Evolutionary conservation across 2,888 invertebrate species (phyloP).

Genomic region (Gnatocerus cornutus): DNA sequence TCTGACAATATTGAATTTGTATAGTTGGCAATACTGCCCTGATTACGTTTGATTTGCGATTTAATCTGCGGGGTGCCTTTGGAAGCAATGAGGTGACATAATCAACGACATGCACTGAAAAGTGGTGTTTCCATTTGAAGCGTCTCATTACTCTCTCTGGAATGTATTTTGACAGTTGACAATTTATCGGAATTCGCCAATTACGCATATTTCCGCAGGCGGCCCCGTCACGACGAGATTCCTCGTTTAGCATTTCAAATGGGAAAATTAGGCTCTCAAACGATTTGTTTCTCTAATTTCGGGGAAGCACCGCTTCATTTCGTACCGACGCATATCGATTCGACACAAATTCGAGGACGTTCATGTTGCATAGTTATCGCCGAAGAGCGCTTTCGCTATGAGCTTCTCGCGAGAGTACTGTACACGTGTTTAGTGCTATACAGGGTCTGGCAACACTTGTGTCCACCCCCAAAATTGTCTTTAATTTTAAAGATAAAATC

Average conservation of each 20-base stretch:
- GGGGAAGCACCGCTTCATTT: neutral
- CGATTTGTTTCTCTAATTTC: slow-evolving; percentile 25
- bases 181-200: slow-evolving; percentile 24
- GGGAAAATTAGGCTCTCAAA: slow-evolving; percentile 20
- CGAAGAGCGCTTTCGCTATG: no score
- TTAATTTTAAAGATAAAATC: no score
- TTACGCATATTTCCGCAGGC: slow-evolving; percentile 28
- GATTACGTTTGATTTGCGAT: slow-evolving; percentile 13
- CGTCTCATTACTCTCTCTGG: neutral
- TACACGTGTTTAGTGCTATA: no score
- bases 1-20: slow-evolving; percentile 22
- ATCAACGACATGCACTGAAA: neutral
- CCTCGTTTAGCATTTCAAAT: slow-evolving; percentile 31
- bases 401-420: no score
- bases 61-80: neutral
- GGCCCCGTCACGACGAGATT: slow-evolving; percentile 3
- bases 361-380: no score
- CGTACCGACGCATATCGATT: neutral
- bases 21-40: neutral
- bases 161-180: slow-evolving; percentile 30
- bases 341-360: neutral
- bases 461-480: no score
- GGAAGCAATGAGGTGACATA: neutral
- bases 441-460: no score
- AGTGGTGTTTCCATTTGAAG: slow-evolving; percentile 1